Base-by-base conservation (phyloP, 2,888 invertebrate species). In the Tetheella fluctuosa region DNA sequence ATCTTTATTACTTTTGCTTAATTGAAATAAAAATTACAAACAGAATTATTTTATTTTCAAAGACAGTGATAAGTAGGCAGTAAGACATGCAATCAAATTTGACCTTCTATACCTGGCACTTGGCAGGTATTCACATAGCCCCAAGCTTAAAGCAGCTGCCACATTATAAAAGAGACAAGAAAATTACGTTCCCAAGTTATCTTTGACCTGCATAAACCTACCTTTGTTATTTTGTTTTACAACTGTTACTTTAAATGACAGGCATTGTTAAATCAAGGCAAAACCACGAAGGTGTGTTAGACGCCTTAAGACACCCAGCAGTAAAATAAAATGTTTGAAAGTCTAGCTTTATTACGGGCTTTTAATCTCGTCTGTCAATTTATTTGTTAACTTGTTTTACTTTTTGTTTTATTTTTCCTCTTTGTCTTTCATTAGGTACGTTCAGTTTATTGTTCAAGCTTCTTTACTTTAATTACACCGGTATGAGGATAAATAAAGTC, bases 241-340 rank as follows among this genome's bases (percentile, higher is more conserved):
- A 17, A 20, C 20, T 10, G 48, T 48, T 20, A 20, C 48, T 17
- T 48, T 20, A 15, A 20, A 20, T 20, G 20, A n/a, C 48, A 48
- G 20, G 48, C 48, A 10, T 48, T 48, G 48, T 48, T 48, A 17
- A 48, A 7, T 20, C 48, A 48, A 10, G 1, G 48, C 20, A 42
- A 37, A 42, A 20, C 20, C 48, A 48, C 20, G 2, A 20, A 48
- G 20, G 48, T 48, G 48, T 48, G 48, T 20, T 20, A 48, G 48
- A 7, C 8, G 48, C 48, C 20, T 48, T 20, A 17, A 48, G 48
- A 48, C 20, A 20, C 48, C 30, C 54, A 28, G 10, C 15, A 55
- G 37, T 15, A 55, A 52, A 58, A 58, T 58, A 34, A 58, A 58
- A 58, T 28, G 28, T 58, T 52, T 52, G 13, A 52, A 58, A 52